A percentile compares a stretch with the other conserved stretches of the same genome.
Conservation (phyloP, 2,888 invertebrate species). For the Atethmia centrago region DNA sequence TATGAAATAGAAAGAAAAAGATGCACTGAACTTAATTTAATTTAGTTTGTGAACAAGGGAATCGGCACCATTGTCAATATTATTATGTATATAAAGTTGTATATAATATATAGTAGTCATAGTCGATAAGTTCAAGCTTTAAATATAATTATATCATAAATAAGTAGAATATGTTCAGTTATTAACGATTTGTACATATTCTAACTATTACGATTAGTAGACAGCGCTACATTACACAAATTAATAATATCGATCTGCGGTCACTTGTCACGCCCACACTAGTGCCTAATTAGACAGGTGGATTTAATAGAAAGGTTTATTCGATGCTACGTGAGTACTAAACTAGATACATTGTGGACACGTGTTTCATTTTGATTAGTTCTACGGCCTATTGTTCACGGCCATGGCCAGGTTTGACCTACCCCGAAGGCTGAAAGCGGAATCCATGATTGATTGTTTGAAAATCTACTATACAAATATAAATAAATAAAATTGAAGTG, state of each 20-base stretch:
- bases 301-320: not conserved
- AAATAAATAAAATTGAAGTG: too few species aligned
- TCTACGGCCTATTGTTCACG: not conserved
- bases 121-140: too few species aligned
- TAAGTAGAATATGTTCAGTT: too few species aligned
- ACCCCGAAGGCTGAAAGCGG: not conserved
- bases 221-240: slow-evolving; percentile 50
- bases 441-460: not conserved
- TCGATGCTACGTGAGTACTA: not conserved
- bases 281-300: slow-evolving; percentile 26
- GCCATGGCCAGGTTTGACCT: not conserved
- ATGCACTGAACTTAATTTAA: too few species aligned
- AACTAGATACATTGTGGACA: not conserved
- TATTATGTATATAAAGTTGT: too few species aligned
- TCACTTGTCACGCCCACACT: slow-evolving; percentile 25
- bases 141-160: too few species aligned
- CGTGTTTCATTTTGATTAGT: not conserved
- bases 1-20: too few species aligned
- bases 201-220: not conserved
- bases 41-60: too few species aligned
- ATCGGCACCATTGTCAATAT: too few species aligned
- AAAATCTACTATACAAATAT: not conserved
- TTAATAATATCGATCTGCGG: slow-evolving; percentile 55
- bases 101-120: too few species aligned
- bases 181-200: not conserved